These are phyloP conservation scores for Epinotia bilunana DNA, from an alignment of 2,888 invertebrate species.

Conservation along the genomic window DNA sequence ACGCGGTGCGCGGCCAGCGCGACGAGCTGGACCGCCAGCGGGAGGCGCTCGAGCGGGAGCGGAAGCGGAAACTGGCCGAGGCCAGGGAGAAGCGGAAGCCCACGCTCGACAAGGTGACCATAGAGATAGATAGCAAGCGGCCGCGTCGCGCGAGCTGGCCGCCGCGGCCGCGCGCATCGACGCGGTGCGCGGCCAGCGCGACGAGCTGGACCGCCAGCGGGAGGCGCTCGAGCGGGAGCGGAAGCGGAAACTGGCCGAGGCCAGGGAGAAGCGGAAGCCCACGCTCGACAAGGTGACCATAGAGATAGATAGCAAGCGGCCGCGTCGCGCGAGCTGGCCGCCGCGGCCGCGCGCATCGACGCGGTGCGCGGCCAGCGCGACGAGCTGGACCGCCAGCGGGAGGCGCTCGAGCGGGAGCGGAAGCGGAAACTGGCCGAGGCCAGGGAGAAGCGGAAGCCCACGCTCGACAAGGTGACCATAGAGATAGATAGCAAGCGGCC, in stretches of 20 bases:
- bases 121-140: slow-evolving; percentile 56
- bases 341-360: slow-evolving; percentile 76
- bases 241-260: slow-evolving; percentile 78
- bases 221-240: slow-evolving; percentile 79
- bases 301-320: slow-evolving; percentile 57
- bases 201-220: slow-evolving; percentile 76
- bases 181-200: slow-evolving; percentile 75
- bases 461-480: slow-evolving; percentile 70
- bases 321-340: slow-evolving; percentile 60
- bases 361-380: slow-evolving; percentile 75
- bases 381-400: slow-evolving; percentile 77
- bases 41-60: slow-evolving; percentile 77
- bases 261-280: slow-evolving; percentile 70
- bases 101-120: slow-evolving; percentile 70
- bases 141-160: slow-evolving; percentile 60
- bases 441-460: slow-evolving; percentile 66
- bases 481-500: slow-evolving; percentile 58
- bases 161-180: slow-evolving; percentile 75
- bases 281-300: slow-evolving; percentile 70
- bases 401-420: slow-evolving; percentile 78
- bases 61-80: slow-evolving; percentile 78
- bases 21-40: slow-evolving; percentile 76
- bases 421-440: slow-evolving; percentile 80
- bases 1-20: slow-evolving; percentile 76
- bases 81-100: slow-evolving; percentile 74